Evolutionary conservation across 1,140 invertebrate species (phyloP), one percentile per base, ranked within the genome.

Genomic region (Spodoptera litura): DNA sequence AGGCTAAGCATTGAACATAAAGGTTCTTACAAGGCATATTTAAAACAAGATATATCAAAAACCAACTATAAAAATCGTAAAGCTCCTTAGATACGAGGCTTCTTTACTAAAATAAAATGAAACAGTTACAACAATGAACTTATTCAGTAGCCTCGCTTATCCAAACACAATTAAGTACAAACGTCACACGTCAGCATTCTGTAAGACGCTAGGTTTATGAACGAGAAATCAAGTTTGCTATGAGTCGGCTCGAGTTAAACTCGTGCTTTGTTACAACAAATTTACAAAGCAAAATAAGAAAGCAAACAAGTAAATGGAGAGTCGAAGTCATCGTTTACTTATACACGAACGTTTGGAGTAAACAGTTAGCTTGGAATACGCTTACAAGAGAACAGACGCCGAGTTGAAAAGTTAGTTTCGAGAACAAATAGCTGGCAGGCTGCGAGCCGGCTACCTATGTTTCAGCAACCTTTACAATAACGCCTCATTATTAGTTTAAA

Each of bases 261-360:
- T 52, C 38, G 68, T 81, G 82, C 78, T 84, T 83, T 84, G 83
- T 85, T 87, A 81, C 80, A 81, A 83, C 83, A 86, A 85, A 85
- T 85, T 85, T 78, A 81, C 81, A 82, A 81, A 84, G 84, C 84
- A 77, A 87, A 88, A 88, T 85, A 90, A 88, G 88, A 88, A 85
- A 83, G 81, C 73, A 87, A 89, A 89, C 87, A 88, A 85, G 72
- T 82, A 76, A 84, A 81, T 83, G 79, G 80, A 81, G 81, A 82
- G 79, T 76, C 83, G 70, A 71, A 87, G 82, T 88, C 87, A 88
- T 88, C 88, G 86, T 84, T 88, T 88, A 84, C 83, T 87, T 81
- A 66, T 76, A 83, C 81, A 83, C 78, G 83, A 88, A 84, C 70
- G 70, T 72, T 84, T 75, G 72, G 68, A 76, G 82, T 78, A 88